Evolutionary conservation across 2,797 vertebrate genomes (phyloP).

Genomic region (Avahi laniger): DNA sequence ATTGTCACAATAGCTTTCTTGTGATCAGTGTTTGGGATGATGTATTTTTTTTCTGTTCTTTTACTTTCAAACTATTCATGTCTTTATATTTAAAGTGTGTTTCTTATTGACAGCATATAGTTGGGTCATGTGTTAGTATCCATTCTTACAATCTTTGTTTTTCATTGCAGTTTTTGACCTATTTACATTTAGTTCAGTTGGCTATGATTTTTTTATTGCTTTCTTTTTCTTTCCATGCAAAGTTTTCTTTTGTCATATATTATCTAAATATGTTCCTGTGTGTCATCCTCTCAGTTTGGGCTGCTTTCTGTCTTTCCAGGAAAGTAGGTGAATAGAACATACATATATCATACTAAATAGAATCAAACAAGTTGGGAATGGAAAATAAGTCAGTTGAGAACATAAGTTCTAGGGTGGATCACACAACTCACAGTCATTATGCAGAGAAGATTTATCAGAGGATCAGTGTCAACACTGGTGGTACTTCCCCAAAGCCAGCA

Average conservation of each 20-base stretch:
- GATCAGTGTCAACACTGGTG: not conserved
- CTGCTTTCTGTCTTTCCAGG: not conserved
- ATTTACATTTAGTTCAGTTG: constrained; percentile 20
- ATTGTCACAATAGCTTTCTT: not conserved
- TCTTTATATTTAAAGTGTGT: not conserved
- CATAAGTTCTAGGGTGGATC: not conserved
- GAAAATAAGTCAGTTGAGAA: not conserved
- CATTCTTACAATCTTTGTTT: not conserved
- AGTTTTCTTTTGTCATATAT: not conserved
- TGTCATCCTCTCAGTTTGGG: not conserved
- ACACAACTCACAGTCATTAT: not conserved
- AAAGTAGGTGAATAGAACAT: constrained; percentile 10
- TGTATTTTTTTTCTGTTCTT: not conserved
- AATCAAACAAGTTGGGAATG: not conserved
- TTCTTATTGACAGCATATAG: not conserved
- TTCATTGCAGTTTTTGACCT: not conserved
- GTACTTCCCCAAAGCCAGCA: not conserved
- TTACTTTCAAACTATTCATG: not conserved
- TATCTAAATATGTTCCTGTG: not conserved
- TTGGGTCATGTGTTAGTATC: not conserved
- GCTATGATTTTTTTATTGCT: not conserved
- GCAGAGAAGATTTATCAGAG: not conserved
- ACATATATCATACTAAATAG: not conserved
- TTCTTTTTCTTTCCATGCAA: not conserved
- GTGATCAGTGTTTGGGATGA: not conserved